Conservation (phyloP, 2,113 vertebrate species). For the Uropsilus gracilis region DNA sequence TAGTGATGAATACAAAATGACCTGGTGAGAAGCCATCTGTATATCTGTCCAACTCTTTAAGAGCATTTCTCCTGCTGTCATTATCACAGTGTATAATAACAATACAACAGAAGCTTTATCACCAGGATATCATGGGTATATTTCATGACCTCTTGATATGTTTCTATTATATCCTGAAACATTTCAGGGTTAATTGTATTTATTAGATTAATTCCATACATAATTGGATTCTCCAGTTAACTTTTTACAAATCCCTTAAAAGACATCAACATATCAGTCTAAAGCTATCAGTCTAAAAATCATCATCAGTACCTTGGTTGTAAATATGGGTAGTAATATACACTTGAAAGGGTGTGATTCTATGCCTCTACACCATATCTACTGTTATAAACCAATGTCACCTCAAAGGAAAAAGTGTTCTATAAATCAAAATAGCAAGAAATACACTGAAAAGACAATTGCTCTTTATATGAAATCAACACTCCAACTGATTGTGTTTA, state of each 20-base stretch:
- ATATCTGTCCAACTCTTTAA: constrained; percentile 51
- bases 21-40: constrained; percentile 72
- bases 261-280: neutral
- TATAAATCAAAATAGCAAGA: neutral
- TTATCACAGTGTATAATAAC: constrained; percentile 41
- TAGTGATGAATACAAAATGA: constrained; percentile 53
- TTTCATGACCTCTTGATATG: neutral
- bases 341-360: too few relatives aligned
- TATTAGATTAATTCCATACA: neutral
- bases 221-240: neutral
- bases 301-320: too few relatives aligned
- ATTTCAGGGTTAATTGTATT: constrained; percentile 20
- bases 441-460: neutral
- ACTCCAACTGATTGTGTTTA: neutral
- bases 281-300: too few relatives aligned
- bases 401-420: too few relatives aligned
- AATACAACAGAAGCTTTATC: constrained; percentile 55
- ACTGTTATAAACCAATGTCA: too few relatives aligned
- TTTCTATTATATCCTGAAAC: constrained; percentile 31
- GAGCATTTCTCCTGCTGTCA: constrained; percentile 9
- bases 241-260: neutral
- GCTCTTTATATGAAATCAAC: neutral
- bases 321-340: too few relatives aligned
- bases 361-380: too few relatives aligned
- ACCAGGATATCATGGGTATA: constrained; percentile 23